These are phyloP conservation scores for Kradibia gibbosae DNA, from an alignment of 1,140 invertebrate genomes.

Conservation along the genomic window DNA sequence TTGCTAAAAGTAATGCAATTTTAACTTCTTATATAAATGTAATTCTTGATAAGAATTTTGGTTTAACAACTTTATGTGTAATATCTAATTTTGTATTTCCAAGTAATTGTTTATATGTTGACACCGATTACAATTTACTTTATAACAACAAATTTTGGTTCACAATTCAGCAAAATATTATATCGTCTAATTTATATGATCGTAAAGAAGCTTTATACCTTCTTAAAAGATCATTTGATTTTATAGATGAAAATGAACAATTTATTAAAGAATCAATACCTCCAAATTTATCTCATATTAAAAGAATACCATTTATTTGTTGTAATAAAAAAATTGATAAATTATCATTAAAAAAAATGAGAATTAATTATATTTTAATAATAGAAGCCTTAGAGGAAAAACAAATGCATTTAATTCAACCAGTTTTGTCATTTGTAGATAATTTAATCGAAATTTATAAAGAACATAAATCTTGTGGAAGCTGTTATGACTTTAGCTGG, in stretches of 20 bases:
- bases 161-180: slow-evolving; percentile 53
- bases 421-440: slow-evolving; percentile 69
- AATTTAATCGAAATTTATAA: slow-evolving; percentile 56
- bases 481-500: slow-evolving; percentile 64
- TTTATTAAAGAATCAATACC: slow-evolving; percentile 25
- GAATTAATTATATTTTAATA: slow-evolving; percentile 69
- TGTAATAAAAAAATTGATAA: slow-evolving; percentile 5
- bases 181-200: slow-evolving; percentile 52
- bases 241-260: slow-evolving; percentile 50
- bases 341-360: slow-evolving; percentile 53
- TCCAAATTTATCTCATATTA: slow-evolving; percentile 16
- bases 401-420: slow-evolving; percentile 76
- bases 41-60: slow-evolving; percentile 36
- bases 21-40: slow-evolving; percentile 37
- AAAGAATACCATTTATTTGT: slow-evolving; percentile 57
- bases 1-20: slow-evolving; percentile 43
- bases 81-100: slow-evolving; percentile 54
- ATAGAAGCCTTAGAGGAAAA: slow-evolving; percentile 77
- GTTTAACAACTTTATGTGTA: slow-evolving; percentile 54
- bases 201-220: slow-evolving; percentile 66
- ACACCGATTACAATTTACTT: slow-evolving; percentile 50
- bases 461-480: slow-evolving; percentile 52
- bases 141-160: slow-evolving; percentile 55
- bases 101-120: slow-evolving; percentile 12
- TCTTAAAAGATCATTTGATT: slow-evolving; percentile 61